Conservation (phyloP, 2,113 vertebrate species). For the Paramisgurnus dabryanus region DNA sequence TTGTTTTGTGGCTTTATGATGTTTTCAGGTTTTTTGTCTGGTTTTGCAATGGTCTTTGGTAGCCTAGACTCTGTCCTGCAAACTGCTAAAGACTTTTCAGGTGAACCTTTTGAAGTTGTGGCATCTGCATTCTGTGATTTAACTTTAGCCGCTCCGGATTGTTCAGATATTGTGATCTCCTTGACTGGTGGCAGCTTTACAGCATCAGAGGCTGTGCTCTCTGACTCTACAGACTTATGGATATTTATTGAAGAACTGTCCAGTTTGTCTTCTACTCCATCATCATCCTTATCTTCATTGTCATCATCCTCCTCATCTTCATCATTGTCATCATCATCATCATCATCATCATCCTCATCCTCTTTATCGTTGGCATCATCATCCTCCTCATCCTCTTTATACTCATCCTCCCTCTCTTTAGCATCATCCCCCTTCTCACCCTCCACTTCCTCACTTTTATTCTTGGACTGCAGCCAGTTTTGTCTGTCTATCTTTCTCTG, state of each 20-base stretch:
- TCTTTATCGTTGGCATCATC: background rate
- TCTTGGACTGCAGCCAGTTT: background rate
- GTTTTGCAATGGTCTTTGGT: slow-evolving; percentile 1
- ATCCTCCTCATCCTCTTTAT: background rate
- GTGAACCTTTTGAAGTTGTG: background rate
- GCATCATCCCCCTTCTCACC: slow-evolving; percentile 1
- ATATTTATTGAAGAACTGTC: background rate
- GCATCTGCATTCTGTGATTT: background rate
- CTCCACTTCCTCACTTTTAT: background rate
- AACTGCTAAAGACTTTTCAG: slow-evolving; percentile 1
- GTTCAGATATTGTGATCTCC: slow-evolving; percentile 3
- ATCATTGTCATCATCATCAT: background rate
- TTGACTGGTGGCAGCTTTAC: background rate
- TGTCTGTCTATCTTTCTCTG: background rate
- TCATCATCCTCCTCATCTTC: background rate
- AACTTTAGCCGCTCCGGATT: background rate
- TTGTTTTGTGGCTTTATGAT: slow-evolving; percentile 44
- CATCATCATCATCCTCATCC: slow-evolving; percentile 27
- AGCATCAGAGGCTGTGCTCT: background rate
- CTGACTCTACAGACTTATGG: background rate
- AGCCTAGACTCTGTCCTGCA: slow-evolving; percentile 20
- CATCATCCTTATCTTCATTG: background rate
- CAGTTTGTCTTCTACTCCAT: background rate
- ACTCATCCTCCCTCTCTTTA: background rate
- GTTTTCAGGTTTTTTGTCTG: slow-evolving; percentile 40